phyloP scores from a whole-genome alignment of 2,797 vertebrate genomes.

The Sebastiscus tertius region DNA sequence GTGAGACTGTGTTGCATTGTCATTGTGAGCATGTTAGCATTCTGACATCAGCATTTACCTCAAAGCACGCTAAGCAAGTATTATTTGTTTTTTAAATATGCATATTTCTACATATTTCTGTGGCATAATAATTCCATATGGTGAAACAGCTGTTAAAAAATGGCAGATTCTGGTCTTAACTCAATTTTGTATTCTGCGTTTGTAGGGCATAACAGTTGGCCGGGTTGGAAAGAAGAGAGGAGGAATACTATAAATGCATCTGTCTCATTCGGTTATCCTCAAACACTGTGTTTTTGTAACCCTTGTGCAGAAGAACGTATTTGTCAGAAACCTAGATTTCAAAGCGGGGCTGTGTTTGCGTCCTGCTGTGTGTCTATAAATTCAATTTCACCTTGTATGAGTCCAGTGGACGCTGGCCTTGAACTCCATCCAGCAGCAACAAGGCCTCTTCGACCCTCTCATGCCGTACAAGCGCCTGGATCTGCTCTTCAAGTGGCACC shows the following conservation, averaged over 20 bases:
- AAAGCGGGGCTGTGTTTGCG: not conserved
- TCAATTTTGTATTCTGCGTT: not conserved
- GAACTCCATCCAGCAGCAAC: constrained; percentile 69
- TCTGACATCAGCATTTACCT: too few species aligned
- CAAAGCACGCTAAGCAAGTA: too few species aligned
- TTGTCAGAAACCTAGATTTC: not conserved
- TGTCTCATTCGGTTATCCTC: not conserved
- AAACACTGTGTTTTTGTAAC: constrained; percentile 6
- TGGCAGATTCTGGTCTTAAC: not conserved
- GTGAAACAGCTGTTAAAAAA: not conserved
- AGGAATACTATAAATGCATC: not conserved
- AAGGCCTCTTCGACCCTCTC: constrained; percentile 74
- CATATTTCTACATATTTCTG: not conserved
- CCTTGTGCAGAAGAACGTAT: not conserved
- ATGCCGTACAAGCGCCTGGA: constrained; percentile 64
- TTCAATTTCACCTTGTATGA: constrained; percentile 63
- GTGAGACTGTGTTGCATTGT: too few species aligned
- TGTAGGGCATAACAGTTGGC: not conserved
- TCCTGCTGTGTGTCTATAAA: not conserved
- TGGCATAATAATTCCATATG: not conserved
- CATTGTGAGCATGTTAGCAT: too few species aligned
- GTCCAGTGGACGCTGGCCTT: constrained; percentile 52
- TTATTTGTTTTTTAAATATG: too few species aligned
- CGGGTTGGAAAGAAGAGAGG: not conserved
- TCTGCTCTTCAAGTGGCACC: constrained; percentile 72